Evolutionary conservation across 2,797 vertebrate genomes (phyloP).

Genomic region (Squalus acanthias): DNA sequence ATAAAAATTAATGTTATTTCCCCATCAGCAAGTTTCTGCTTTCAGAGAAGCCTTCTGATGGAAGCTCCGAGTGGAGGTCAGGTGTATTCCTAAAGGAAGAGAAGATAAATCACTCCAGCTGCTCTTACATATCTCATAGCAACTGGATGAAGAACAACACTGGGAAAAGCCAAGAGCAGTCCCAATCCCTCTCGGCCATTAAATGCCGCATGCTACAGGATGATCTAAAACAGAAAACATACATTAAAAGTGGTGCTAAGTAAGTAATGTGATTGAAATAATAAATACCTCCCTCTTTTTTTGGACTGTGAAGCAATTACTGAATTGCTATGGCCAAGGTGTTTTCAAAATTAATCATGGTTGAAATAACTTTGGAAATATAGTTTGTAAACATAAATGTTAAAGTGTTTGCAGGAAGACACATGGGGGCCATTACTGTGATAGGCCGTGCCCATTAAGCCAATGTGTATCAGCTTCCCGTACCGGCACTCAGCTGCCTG

Average conservation of each 20-base stretch:
- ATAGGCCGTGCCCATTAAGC: too few relatives aligned
- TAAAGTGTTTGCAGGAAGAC: neutral
- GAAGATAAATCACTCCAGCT: neutral
- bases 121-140: neutral
- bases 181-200: neutral
- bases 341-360: neutral
- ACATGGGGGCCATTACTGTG: neutral
- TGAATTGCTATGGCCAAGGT: neutral
- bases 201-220: neutral
- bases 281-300: neutral
- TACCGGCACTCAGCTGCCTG: neutral
- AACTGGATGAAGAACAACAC: neutral
- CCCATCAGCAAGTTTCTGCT: neutral
- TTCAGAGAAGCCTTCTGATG: neutral
- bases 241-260: neutral
- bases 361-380: slow-evolving; percentile 8
- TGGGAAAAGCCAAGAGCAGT: neutral
- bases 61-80: neutral
- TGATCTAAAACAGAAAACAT: neutral
- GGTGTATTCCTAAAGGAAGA: neutral
- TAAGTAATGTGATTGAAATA: neutral
- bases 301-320: neutral
- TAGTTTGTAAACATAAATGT: neutral
- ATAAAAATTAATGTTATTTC: neutral
- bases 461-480: neutral